Conservation (phyloP, 1,140 invertebrate species). For the Bombus terrestris region DNA sequence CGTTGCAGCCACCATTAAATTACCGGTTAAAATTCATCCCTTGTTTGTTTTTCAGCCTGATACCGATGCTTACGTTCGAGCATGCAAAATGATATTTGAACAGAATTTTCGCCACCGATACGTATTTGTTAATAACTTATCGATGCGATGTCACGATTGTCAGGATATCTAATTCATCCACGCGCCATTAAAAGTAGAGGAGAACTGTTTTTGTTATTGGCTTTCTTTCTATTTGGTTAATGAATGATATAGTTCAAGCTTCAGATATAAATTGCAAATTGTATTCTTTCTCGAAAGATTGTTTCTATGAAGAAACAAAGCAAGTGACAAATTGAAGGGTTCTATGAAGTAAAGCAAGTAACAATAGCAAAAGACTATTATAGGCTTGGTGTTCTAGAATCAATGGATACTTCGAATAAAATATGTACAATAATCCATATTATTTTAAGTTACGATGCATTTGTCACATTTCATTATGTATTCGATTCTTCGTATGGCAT, state of each 20-base stretch:
- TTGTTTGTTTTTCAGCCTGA: not conserved
- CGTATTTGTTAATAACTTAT: slow-evolving; percentile 12
- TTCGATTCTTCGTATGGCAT: too few species aligned
- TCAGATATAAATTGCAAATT: not conserved
- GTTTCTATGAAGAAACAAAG: not conserved
- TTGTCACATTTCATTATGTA: too few species aligned
- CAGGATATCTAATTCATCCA: not conserved
- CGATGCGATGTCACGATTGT: too few species aligned
- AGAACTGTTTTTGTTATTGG: not conserved
- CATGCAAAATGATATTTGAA: slow-evolving; percentile 16
- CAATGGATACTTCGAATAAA: not conserved
- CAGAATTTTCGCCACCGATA: not conserved
- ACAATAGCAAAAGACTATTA: not conserved
- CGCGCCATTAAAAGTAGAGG: not conserved
- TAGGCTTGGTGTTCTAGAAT: not conserved
- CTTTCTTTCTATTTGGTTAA: not conserved
- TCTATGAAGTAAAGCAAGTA: not conserved
- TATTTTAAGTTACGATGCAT: too few species aligned
- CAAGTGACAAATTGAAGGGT: not conserved
- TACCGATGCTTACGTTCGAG: not conserved
- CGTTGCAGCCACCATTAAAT: not conserved
- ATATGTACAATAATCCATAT: not conserved
- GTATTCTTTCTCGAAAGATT: too few species aligned
- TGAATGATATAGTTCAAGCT: not conserved
- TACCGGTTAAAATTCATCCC: slow-evolving; percentile 19